These are phyloP conservation scores for Keiferia lycopersicella DNA, from an alignment of 2,888 invertebrate genomes.

Conservation along the genomic window DNA sequence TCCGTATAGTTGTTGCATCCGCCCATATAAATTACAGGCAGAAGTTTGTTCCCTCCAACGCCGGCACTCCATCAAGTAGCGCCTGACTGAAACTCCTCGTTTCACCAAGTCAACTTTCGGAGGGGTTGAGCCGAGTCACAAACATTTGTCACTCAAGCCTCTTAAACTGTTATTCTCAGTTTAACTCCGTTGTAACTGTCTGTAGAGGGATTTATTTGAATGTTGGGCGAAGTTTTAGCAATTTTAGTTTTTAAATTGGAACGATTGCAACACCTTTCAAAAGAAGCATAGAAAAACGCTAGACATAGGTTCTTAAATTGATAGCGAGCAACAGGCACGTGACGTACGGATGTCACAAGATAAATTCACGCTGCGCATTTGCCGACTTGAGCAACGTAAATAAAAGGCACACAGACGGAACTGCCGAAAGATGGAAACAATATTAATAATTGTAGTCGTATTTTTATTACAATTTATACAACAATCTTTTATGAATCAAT, in stretches of 20 bases:
- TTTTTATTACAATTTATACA: too few species aligned
- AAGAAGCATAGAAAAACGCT: too few species aligned
- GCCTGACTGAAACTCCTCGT: background rate
- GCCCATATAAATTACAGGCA: constrained; percentile 29
- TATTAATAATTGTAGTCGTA: too few species aligned
- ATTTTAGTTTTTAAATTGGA: background rate
- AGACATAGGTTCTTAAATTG: too few species aligned
- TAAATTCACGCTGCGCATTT: too few species aligned
- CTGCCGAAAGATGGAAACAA: too few species aligned
- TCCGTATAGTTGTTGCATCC: constrained; percentile 1
- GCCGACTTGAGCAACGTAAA: too few species aligned
- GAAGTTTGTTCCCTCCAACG: constrained; percentile 16
- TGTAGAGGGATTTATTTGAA: background rate
- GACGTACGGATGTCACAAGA: too few species aligned
- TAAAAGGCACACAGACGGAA: too few species aligned
- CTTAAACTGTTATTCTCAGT: constrained; percentile 11
- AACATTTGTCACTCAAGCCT: constrained; percentile 17
- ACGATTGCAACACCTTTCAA: background rate
- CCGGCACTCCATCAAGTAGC: constrained; percentile 23
- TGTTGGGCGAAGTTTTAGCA: background rate
- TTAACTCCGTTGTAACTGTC: constrained; percentile 14
- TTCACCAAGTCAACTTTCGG: constrained; percentile 8
- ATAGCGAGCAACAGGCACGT: too few species aligned
- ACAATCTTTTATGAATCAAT: too few species aligned
- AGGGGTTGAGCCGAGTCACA: constrained; percentile 11